Conservation (phyloP, 2,797 vertebrate species). For the Enteromius thamalakanensis region DNA sequence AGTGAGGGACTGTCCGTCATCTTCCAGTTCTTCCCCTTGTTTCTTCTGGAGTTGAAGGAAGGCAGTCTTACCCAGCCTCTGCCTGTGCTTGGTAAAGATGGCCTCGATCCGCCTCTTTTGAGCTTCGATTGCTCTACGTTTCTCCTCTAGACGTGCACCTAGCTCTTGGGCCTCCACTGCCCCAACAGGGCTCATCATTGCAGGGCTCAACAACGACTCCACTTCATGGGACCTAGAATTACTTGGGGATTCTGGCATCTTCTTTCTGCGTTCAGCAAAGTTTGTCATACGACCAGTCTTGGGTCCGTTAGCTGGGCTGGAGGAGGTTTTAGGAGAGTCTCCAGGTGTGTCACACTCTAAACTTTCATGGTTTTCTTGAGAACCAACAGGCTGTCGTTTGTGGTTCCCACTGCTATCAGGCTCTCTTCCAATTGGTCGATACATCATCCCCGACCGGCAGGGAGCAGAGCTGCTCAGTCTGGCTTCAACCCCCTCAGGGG, state of each 20-base stretch:
- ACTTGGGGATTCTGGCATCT: slow-evolving; percentile 72
- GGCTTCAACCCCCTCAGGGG: slow-evolving; percentile 65
- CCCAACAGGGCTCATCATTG: slow-evolving; percentile 73
- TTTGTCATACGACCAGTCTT: slow-evolving; percentile 89
- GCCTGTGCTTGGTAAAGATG: slow-evolving; percentile 88
- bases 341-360: slow-evolving; percentile 79
- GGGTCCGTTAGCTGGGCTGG: slow-evolving; percentile 62
- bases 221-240: slow-evolving; percentile 50
- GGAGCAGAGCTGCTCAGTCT: slow-evolving; percentile 78
- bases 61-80: slow-evolving; percentile 87
- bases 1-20: slow-evolving; percentile 63
- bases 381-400: slow-evolving; percentile 61
- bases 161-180: slow-evolving; percentile 85
- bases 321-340: slow-evolving; percentile 67
- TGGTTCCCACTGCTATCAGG: slow-evolving; percentile 38
- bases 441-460: slow-evolving; percentile 68
- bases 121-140: slow-evolving; percentile 88
- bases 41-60: slow-evolving; percentile 86
- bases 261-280: slow-evolving; percentile 86
- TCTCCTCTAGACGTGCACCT: slow-evolving; percentile 88
- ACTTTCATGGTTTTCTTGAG: slow-evolving; percentile 80
- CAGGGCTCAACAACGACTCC: slow-evolving; percentile 64
- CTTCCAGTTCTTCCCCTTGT: slow-evolving; percentile 72
- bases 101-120: slow-evolving; percentile 92
- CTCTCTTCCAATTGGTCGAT: slow-evolving; percentile 65